Evolutionary conservation across 2,888 invertebrate genomes (phyloP).

Genomic region (Thereva unica): DNA sequence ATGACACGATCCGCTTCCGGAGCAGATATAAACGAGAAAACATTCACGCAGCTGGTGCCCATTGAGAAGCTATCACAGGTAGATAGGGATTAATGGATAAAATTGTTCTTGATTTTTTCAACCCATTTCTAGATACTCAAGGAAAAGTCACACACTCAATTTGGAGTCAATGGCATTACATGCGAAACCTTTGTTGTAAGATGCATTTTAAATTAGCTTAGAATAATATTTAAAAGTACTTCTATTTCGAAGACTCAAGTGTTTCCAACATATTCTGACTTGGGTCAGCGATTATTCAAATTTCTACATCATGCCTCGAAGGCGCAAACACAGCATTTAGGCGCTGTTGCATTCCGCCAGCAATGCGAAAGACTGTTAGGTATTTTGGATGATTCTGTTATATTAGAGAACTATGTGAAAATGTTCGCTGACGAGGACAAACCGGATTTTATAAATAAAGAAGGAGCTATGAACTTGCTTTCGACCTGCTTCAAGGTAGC

Average conservation of each 20-base stretch:
- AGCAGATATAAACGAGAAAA: constrained; percentile 68
- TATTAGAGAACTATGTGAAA: constrained; percentile 72
- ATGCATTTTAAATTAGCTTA: neutral
- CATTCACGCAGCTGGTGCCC: constrained; percentile 68
- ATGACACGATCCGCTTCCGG: constrained; percentile 69
- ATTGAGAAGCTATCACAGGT: constrained; percentile 78
- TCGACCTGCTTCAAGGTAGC: constrained; percentile 77
- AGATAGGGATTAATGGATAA: constrained; percentile 43
- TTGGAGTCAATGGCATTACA: constrained; percentile 73
- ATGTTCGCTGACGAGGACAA: constrained; percentile 64
- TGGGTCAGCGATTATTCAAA: constrained; percentile 70
- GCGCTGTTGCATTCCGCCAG: constrained; percentile 68
- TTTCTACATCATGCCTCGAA: constrained; percentile 66
- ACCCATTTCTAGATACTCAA: constrained; percentile 66
- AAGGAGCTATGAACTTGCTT: constrained; percentile 68
- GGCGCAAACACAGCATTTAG: constrained; percentile 66
- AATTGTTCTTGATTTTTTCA: neutral
- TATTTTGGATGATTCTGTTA: constrained; percentile 63
- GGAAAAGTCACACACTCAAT: constrained; percentile 70
- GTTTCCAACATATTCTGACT: constrained; percentile 76
- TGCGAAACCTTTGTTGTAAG: constrained; percentile 59
- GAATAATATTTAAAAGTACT: constrained; percentile 2
- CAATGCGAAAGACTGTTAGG: constrained; percentile 71
- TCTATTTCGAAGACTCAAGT: constrained; percentile 66
- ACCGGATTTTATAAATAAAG: constrained; percentile 65